Base-by-base conservation (phyloP, 35 echinoderm and acorn worm genomes). In the Ophiothrix spiculata region DNA sequence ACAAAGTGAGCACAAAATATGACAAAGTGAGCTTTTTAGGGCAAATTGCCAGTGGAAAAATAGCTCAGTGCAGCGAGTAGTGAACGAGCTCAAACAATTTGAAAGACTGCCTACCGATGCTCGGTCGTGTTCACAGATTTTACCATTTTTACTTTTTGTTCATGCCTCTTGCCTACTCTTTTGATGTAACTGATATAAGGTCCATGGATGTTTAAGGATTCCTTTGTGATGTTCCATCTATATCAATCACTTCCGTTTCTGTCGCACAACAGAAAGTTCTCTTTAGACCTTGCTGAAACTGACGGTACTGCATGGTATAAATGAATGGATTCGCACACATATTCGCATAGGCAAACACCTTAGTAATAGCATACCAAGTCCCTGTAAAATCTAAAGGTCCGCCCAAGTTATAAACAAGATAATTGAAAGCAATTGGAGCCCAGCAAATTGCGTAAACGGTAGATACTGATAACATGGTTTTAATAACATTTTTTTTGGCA, bases 281-380 rank as follows among this genome's bases (percentile, higher is more conserved):
- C 11, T 89, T 84, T 11, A 97, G 76, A 37, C 91, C 94, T 32
- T 78, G 45, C 38, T 92, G 90, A 64, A 97, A 97, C 56, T 97
- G 94, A 63, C 87, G 77, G 81, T 92, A 97, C 77, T 93, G 90
- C 80, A 97, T 87, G 0, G 94, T 89, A 56, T 97, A 97, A 42
- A 97, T 97, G 75, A 97, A 90, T 8, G 94, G 94, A 75, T 97
- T 97, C 25, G 82, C 90, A 19, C 90, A 92, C 83, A 97, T 90
- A 64, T 97, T 97, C 19, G 64, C 88, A 37, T 93, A 88, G 1
- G 86, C 94, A 31, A 97, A 87, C 23, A 97, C 29, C 83, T 90
- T 93, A 10, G 94, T 97, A 10, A 97, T 39, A 1, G 40, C 33
- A 39, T 90, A 93, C 73, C 88, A 90, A 14, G 37, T 87, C 36